Conservation (phyloP, 2,888 invertebrate genomes). For the Elaeidobius kamerunicus region DNA sequence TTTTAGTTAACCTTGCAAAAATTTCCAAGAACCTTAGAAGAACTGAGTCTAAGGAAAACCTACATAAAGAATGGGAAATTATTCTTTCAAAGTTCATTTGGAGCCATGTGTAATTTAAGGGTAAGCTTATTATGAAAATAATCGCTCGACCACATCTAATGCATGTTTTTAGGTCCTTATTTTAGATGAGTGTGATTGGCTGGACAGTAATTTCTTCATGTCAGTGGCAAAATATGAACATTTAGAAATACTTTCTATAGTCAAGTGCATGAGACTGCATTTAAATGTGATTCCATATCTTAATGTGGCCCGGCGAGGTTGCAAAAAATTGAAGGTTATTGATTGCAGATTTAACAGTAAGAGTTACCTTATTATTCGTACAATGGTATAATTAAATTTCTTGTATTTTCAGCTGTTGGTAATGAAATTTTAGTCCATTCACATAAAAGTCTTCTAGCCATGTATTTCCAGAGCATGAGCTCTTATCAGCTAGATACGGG, state of each 20-base stretch:
- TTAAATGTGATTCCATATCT: slow-evolving; percentile 68
- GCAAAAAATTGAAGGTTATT: slow-evolving; percentile 53
- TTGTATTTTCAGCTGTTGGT: slow-evolving; percentile 39
- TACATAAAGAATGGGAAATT: slow-evolving; percentile 36
- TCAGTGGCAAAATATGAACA: slow-evolving; percentile 67
- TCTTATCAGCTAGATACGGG: slow-evolving; percentile 36
- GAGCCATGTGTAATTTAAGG: slow-evolving; percentile 36
- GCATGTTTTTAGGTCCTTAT: slow-evolving; percentile 58
- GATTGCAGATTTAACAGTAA: slow-evolving; percentile 47
- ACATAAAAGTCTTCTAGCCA: slow-evolving; percentile 37
- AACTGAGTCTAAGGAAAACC: slow-evolving; percentile 57
- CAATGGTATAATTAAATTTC: no score
- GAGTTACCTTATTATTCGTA: no score
- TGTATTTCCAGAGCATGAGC: slow-evolving; percentile 44
- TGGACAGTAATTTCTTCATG: slow-evolving; percentile 69
- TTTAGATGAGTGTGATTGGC: slow-evolving; percentile 71
- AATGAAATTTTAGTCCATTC: slow-evolving; percentile 39
- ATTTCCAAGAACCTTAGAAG: slow-evolving; percentile 62
- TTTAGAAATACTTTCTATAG: slow-evolving; percentile 60
- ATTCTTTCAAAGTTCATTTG: slow-evolving; percentile 42
- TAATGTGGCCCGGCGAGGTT: slow-evolving; percentile 71
- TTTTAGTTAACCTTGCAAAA: slow-evolving; percentile 60
- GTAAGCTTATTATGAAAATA: slow-evolving; percentile 24
- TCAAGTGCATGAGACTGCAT: slow-evolving; percentile 61
- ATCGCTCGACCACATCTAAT: not conserved